Evolutionary conservation across 2,113 vertebrate genomes (phyloP), one percentile per base, ranked within the genome.

Genomic region (Camelus bactrianus): DNA sequence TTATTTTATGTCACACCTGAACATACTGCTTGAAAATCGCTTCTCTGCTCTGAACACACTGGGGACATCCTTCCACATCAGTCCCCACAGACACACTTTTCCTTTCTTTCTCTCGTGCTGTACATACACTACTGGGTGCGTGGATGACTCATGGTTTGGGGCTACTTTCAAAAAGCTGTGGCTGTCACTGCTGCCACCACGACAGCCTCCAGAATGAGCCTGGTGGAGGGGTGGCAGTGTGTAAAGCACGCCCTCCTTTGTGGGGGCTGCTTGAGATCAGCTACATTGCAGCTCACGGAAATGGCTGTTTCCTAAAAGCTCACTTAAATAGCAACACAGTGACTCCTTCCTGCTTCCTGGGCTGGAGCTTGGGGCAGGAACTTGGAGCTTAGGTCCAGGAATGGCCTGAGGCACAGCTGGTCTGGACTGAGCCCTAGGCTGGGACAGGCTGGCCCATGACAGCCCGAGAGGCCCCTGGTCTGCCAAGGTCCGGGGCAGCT

Each of bases 121-220:
- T 1, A 24, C 2, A 4, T 7, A 17, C 0, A 35, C 67, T 24
- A 0, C 30, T 1, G 24, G 52, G 85, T 32, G 85, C 15, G 3
- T 2, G 6, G 38, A 38, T 6, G 1, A 50, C 19, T 19, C 46
- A 22, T 0, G 2, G 30, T 28, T 2, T 30, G 19, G 38, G 26
- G 32, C 2, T 38, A 70, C 9, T 32, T 13, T 73, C 48, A 15
- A 32, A 58, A 50, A 26, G 64, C 58, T 28, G 54, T 72, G 73
- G n/a, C 77, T 70, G 2, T 7, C 22, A 8, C 19, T 30, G 42
- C 56, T 48, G 5, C 16, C 1, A 32, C 2, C n/a, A 6, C 0
- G 3, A 32, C 54, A 28, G 52, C 12, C 67, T 52, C 15, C 38
- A 24, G 32, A 69, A 75, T 0, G 65, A 48, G 67, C 54, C 58